These are phyloP conservation scores for Andrena minutula DNA, from an alignment of 2,888 invertebrate genomes.

Conservation along the genomic window DNA sequence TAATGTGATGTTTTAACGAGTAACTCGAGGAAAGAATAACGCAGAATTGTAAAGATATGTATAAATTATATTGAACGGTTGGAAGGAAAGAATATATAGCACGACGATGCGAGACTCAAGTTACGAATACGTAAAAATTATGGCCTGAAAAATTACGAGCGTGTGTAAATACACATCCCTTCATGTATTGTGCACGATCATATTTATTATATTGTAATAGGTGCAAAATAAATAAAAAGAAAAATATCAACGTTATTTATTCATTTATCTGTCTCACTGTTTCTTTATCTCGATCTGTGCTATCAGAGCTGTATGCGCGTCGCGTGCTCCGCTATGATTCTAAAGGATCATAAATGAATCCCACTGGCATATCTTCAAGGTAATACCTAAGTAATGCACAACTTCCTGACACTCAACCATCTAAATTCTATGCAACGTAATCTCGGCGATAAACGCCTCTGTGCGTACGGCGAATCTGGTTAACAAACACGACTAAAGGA, in stretches of 20 bases:
- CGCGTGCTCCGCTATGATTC: conserved; percentile 12
- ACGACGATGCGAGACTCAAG: conserved; percentile 69
- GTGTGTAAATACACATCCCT: conserved; percentile 82
- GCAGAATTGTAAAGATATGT: conserved; percentile 80
- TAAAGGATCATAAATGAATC: conserved; percentile 38
- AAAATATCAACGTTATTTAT: conserved; percentile 47
- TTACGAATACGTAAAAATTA: conserved; percentile 81
- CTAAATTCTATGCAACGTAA: too few species aligned
- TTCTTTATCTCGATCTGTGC: background rate
- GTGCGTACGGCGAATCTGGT: too few species aligned
- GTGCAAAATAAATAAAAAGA: conserved; percentile 80
- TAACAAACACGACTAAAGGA: too few species aligned
- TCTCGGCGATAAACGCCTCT: too few species aligned
- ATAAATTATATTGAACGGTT: conserved; percentile 73
- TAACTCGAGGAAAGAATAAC: conserved; percentile 69
- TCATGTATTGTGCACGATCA: conserved; percentile 82
- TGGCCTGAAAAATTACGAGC: conserved; percentile 80
- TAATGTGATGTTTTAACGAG: conserved; percentile 78
- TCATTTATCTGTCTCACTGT: conserved; percentile 30
- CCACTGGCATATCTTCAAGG: conserved; percentile 42
- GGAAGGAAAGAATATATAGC: conserved; percentile 60
- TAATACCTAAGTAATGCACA: conserved; percentile 19
- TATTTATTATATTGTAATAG: conserved; percentile 84
- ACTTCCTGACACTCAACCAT: conserved; percentile 16
- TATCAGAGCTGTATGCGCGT: background rate